Percentiles rank a stretch among this genome's conserved stretches.
phyloP scores from a whole-genome alignment of 2,888 invertebrate genomes.

The Rhamphomyia laevipes region DNA sequence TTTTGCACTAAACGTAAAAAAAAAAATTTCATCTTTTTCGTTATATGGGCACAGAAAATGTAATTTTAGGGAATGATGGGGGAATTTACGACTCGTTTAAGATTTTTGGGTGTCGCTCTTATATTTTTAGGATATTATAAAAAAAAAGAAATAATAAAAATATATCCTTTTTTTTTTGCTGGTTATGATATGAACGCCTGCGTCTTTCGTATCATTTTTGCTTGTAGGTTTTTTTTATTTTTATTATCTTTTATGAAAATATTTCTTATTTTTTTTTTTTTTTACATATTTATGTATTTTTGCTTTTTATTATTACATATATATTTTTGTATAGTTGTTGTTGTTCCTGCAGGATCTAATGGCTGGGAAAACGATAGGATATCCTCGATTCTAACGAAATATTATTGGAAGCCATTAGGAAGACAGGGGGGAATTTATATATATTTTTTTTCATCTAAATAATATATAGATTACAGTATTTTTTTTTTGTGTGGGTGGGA shows the following conservation, averaged over 20 bases:
- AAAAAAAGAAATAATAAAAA: too few relatives aligned
- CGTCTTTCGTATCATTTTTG: conserved; percentile 11
- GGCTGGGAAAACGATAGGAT: not conserved
- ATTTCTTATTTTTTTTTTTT: conserved; percentile 6
- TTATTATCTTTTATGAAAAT: not conserved
- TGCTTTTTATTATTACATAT: too few relatives aligned
- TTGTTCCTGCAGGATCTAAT: not conserved
- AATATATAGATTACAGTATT: not conserved
- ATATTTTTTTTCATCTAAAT: not conserved
- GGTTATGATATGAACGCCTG: conserved; percentile 20
- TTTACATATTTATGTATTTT: not conserved
- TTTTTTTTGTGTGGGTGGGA: not conserved
- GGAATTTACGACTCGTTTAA: too few relatives aligned
- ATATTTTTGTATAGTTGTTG: not conserved
- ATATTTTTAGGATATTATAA: too few relatives aligned
- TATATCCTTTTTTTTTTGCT: conserved; percentile 10
- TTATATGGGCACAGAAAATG: too few relatives aligned
- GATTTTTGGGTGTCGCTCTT: too few relatives aligned
- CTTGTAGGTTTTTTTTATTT: not conserved
- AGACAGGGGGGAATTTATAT: not conserved
- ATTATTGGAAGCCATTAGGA: not conserved
- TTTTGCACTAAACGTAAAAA: too few relatives aligned
- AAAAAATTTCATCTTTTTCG: too few relatives aligned
- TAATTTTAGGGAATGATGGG: too few relatives aligned
- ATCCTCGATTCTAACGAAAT: not conserved